Conservation (phyloP, 1,140 invertebrate genomes). For the Eciton burchellii region DNA sequence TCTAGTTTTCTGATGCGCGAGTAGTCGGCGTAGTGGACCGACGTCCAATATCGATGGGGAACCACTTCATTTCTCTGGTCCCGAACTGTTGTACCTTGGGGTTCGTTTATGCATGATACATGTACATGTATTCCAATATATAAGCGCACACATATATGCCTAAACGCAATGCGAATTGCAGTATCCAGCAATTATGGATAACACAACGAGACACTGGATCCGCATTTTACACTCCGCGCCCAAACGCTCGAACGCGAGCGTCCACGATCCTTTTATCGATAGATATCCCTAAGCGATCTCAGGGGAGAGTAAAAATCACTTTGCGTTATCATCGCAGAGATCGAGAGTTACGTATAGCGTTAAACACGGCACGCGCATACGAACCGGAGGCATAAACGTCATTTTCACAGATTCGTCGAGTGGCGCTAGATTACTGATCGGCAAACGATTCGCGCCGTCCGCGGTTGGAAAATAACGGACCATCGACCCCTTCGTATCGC, state of each 20-base stretch:
- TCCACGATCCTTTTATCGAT: background rate
- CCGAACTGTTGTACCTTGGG: constrained; percentile 39
- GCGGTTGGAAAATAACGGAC: constrained; percentile 21
- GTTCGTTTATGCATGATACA: constrained; percentile 44
- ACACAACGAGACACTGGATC: constrained; percentile 5
- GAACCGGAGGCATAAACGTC: background rate
- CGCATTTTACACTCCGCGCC: constrained; percentile 7
- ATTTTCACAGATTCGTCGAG: constrained; percentile 33
- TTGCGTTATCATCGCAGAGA: background rate
- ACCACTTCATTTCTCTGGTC: constrained; percentile 49
- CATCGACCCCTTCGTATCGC: constrained; percentile 28
- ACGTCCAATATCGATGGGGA: constrained; percentile 52
- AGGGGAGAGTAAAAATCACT: background rate
- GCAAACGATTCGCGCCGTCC: background rate
- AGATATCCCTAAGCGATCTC: constrained; percentile 4
- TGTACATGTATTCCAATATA: constrained; percentile 48
- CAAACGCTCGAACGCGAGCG: constrained; percentile 4
- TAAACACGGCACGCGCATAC: constrained; percentile 10
- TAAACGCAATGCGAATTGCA: constrained; percentile 6
- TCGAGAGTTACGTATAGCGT: constrained; percentile 22
- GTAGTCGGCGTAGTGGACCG: background rate
- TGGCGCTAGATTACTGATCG: constrained; percentile 3
- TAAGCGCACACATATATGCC: background rate
- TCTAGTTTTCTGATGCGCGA: constrained; percentile 66
- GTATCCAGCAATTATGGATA: constrained; percentile 18